A percentile compares a stretch with the other conserved stretches of the same genome.
phyloP scores from a whole-genome alignment of 1,140 invertebrate species.

The Bombus consobrinus region DNA sequence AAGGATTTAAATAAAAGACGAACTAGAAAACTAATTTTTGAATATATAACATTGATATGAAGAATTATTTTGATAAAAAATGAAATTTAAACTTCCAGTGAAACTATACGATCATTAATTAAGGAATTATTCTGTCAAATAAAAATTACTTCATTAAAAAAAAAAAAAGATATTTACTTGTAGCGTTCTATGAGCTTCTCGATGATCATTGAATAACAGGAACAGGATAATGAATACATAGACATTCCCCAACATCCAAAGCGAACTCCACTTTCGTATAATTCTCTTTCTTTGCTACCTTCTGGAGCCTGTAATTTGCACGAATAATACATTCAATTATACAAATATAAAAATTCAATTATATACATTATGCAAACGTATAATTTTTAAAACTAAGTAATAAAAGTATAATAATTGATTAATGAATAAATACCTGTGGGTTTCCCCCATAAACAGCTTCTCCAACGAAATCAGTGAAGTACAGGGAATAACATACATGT shows the following conservation, averaged over 20 bases:
- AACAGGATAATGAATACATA: constrained; percentile 97
- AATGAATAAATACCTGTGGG: constrained; percentile 84
- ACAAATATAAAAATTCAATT: neutral
- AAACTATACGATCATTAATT: too few relatives aligned
- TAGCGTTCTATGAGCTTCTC: constrained; percentile 93
- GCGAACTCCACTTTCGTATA: constrained; percentile 95
- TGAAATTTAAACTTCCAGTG: neutral
- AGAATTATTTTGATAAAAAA: neutral
- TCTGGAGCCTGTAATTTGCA: constrained; percentile 85
- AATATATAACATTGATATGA: too few relatives aligned
- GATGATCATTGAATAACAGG: constrained; percentile 94
- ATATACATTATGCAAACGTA: too few relatives aligned
- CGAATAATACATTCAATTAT: constrained; percentile 5
- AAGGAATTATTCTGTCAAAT: neutral
- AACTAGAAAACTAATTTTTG: too few relatives aligned
- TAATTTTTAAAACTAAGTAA: constrained; percentile 4
- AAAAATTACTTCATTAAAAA: neutral
- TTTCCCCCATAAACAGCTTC: constrained; percentile 97
- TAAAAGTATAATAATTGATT: neutral
- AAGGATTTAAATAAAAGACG: neutral
- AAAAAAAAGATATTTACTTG: constrained; percentile 21
- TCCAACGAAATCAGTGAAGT: constrained; percentile 98
- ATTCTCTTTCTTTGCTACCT: constrained; percentile 84
- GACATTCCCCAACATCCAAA: constrained; percentile 99
- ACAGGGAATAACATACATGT: constrained; percentile 97